Conservation (phyloP, 2,797 vertebrate genomes). For the Picus viridis region DNA sequence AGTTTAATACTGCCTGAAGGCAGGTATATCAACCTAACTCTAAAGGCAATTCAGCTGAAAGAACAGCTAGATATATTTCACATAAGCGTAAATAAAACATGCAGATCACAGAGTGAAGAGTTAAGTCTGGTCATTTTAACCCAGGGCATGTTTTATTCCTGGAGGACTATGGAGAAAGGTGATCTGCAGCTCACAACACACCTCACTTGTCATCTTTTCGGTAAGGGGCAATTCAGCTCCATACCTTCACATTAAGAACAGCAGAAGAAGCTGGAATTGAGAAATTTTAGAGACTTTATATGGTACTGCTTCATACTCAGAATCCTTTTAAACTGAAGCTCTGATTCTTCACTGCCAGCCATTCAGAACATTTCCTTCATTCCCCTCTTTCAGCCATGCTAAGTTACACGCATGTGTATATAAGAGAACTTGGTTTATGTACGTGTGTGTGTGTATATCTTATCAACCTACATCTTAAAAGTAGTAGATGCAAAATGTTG, state of each 20-base stretch:
- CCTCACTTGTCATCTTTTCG: not conserved
- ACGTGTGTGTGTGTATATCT: too few species aligned
- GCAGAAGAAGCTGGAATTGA: not conserved
- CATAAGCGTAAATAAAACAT: not conserved
- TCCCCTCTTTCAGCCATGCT: not conserved
- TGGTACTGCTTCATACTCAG: not conserved
- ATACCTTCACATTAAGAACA: not conserved
- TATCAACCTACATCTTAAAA: not conserved
- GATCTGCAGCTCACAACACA: not conserved
- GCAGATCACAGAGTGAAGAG: not conserved
- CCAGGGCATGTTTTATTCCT: not conserved
- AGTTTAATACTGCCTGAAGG: not conserved
- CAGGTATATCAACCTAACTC: not conserved
- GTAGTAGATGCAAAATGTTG: not conserved
- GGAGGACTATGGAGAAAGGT: not conserved
- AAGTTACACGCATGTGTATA: not conserved
- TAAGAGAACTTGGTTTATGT: not conserved
- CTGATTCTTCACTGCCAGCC: not conserved
- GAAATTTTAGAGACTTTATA: not conserved
- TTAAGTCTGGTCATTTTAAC: not conserved
- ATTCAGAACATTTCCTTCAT: not conserved
- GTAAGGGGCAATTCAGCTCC: not conserved
- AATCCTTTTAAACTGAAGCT: not conserved
- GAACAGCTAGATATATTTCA: not conserved
- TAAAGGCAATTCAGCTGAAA: not conserved